phyloP scores from a whole-genome alignment of 1,140 invertebrate species.

The Sinella curviseta region DNA sequence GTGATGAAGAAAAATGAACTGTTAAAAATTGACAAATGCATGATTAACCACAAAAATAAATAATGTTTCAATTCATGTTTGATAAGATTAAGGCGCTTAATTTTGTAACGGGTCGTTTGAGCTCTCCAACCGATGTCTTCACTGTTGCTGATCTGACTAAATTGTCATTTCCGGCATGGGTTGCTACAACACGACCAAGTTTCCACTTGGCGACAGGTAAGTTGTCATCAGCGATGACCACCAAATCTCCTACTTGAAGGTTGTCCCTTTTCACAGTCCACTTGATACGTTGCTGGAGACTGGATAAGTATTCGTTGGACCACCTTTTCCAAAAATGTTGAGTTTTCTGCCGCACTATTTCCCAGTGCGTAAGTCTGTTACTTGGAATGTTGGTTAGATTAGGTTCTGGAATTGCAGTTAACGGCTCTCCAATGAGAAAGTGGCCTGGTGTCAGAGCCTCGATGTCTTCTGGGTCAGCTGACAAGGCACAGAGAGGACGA shows the following conservation, averaged over 20 bases:
- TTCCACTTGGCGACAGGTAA: slow-evolving; percentile 49
- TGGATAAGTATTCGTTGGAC: background rate
- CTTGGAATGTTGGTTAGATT: background rate
- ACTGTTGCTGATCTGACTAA: slow-evolving; percentile 36
- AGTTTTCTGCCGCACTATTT: slow-evolving; percentile 31
- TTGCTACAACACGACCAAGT: slow-evolving; percentile 50
- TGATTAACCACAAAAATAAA: too few species aligned
- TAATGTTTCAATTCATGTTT: too few species aligned
- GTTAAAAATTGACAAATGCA: too few species aligned
- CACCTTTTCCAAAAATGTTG: slow-evolving; percentile 31
- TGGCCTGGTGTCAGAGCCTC: background rate
- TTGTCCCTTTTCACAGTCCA: slow-evolving; percentile 10
- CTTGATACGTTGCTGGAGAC: slow-evolving; percentile 1
- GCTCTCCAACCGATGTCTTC: background rate
- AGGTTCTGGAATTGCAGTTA: slow-evolving; percentile 28
- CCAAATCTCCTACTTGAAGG: slow-evolving; percentile 33
- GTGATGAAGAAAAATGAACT: too few species aligned
- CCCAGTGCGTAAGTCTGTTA: slow-evolving; percentile 20
- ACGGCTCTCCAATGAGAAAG: slow-evolving; percentile 22
- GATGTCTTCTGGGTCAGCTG: background rate
- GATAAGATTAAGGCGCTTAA: too few species aligned
- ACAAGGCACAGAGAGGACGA: background rate
- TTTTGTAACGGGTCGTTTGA: background rate
- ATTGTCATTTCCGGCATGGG: slow-evolving; percentile 50
- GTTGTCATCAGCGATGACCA: slow-evolving; percentile 50